Conservation (phyloP, 2,797 vertebrate genomes). For the Galago senegalensis region DNA sequence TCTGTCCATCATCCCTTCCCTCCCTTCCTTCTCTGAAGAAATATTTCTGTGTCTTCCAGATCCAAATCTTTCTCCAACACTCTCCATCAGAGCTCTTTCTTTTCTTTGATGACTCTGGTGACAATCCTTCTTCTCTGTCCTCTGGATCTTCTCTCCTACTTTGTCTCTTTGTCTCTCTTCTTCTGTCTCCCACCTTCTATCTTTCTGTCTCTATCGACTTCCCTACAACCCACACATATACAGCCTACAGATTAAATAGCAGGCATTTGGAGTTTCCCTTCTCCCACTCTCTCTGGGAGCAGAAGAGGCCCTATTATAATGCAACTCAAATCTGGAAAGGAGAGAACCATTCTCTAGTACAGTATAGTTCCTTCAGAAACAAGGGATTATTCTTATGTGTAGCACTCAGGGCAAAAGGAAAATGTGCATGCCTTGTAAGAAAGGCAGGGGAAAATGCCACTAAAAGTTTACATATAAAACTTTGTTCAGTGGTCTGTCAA, state of each 20-base stretch:
- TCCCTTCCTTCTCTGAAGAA: background rate
- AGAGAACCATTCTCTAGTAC: background rate
- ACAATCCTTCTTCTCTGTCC: background rate
- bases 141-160: background rate
- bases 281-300: background rate
- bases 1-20: background rate
- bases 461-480: background rate
- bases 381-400: background rate
- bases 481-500: background rate
- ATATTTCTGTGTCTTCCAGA: background rate
- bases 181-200: background rate
- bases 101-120: background rate
- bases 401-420: background rate
- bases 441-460: background rate
- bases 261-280: background rate
- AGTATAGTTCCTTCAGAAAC: background rate
- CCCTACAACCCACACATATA: background rate
- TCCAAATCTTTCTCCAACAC: background rate
- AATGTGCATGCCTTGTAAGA: background rate
- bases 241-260: slow-evolving; percentile 1
- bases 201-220: background rate
- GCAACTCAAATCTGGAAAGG: background rate
- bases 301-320: background rate
- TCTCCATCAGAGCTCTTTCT: background rate
- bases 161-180: background rate